These are phyloP conservation scores for Notechis scutatus DNA, from an alignment of 2,113 vertebrate genomes.

Conservation along the genomic window DNA sequence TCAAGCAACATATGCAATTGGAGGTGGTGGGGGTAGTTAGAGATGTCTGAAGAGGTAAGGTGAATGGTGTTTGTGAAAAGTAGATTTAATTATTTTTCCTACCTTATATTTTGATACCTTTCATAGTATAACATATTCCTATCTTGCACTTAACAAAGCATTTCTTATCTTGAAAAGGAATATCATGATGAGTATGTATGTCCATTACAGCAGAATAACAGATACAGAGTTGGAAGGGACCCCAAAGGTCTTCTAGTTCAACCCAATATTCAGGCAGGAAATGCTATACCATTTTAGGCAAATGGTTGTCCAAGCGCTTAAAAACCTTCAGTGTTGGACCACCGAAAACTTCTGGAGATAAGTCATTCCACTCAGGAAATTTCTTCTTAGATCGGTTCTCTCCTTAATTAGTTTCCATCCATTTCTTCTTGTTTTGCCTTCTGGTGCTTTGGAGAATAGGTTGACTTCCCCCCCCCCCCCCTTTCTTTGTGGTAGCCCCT, in stretches of 20 bases:
- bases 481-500: neutral
- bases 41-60: neutral
- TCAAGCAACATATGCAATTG: neutral
- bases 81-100: neutral
- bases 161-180: neutral
- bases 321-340: too few species aligned
- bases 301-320: too few species aligned
- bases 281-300: neutral
- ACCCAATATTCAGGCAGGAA: neutral
- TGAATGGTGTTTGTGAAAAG: neutral
- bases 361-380: neutral
- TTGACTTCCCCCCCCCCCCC: neutral
- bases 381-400: neutral
- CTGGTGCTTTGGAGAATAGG: neutral
- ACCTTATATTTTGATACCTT: neutral
- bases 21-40: neutral
- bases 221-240: neutral
- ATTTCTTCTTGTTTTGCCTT: neutral
- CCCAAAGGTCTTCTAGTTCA: neutral
- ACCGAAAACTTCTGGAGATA: too few species aligned
- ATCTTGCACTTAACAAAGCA: neutral
- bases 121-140: neutral
- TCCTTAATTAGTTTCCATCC: neutral
- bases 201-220: neutral
- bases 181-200: neutral